Conservation (phyloP, 2,888 invertebrate species). For the Melipona bicolor region DNA sequence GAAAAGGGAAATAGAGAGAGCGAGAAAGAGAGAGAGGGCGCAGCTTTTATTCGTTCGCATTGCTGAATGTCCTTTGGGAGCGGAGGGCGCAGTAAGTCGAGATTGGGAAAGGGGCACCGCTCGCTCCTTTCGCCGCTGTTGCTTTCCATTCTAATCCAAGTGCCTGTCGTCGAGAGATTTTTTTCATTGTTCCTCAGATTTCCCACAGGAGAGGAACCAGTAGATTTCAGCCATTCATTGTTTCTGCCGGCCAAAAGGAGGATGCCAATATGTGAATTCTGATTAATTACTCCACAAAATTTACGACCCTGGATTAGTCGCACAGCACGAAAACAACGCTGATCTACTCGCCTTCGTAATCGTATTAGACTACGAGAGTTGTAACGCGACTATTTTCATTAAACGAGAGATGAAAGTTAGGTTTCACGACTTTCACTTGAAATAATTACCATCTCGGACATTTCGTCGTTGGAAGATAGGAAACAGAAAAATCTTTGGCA, state of each 20-base stretch:
- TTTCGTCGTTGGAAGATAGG: neutral
- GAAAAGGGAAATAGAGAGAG: neutral
- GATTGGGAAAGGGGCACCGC: slow-evolving; percentile 70
- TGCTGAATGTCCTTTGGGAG: slow-evolving; percentile 71
- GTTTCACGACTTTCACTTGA: neutral
- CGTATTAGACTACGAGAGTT: neutral
- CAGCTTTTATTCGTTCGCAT: slow-evolving; percentile 69
- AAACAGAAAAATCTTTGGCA: too few species aligned
- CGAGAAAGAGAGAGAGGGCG: slow-evolving; percentile 9
- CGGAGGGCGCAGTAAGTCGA: slow-evolving; percentile 65
- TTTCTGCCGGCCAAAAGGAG: slow-evolving; percentile 39
- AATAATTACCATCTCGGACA: neutral
- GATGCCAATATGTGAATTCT: slow-evolving; percentile 38
- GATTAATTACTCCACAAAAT: slow-evolving; percentile 62
- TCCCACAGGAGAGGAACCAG: slow-evolving; percentile 75
- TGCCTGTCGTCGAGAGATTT: slow-evolving; percentile 74
- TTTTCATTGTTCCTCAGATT: slow-evolving; percentile 73
- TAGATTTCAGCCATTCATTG: slow-evolving; percentile 68
- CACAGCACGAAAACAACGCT: slow-evolving; percentile 11
- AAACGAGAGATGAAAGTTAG: too few species aligned
- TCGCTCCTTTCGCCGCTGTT: slow-evolving; percentile 69
- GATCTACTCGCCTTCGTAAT: slow-evolving; percentile 11
- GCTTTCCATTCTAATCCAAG: slow-evolving; percentile 76
- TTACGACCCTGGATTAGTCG: slow-evolving; percentile 25
- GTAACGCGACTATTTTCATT: neutral